Evolutionary conservation across 2,888 invertebrate species (phyloP), one percentile per base, ranked within the genome.

Genomic region (Megamerina dolium): DNA sequence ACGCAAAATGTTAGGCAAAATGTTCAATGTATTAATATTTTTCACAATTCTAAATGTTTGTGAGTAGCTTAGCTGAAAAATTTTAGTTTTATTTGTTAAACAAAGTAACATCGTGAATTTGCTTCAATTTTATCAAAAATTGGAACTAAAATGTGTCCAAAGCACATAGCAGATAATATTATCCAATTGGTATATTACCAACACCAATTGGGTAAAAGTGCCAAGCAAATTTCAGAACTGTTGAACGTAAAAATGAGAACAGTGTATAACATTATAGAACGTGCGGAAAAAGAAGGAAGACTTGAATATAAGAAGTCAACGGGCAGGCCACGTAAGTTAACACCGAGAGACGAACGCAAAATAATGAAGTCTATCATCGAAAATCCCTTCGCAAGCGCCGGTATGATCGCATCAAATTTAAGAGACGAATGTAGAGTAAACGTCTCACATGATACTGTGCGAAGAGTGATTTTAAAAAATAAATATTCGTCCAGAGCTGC

Each of bases 361-460:
- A 31, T 31, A 2, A 13, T 31, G 9, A 31, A 31, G 10, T 8
- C 6, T 8, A 10, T 10, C 23, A 6, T 6, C 6, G 8, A 23
- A 23, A 23, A 23, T 23, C 23, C 23, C 6, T 8, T 8, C 6
- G 10, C 6, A 23, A 10, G 23, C 6, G 10, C 23, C 6, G 8
- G 23, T 10, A 8, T 6, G 8, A 23, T 23, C 10, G 23, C 23
- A 8, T 10, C 10, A 10, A 10, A 23, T 8, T 9, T 31, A 16
- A 31, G 13, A 16, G 14, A 31, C 9, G 32, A 31, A 31, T 31
- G 3, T 31, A 13, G 32, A n/a, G 16, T 14, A 13, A 3, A 14
- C 12, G 32, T 39, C 10, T 39, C 39, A 5, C 39, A 39, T 32
- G 31, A 39, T 17, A 31, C 32, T 13, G 32, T 39, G 5, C 32